Evolutionary conservation across 2,113 vertebrate species (phyloP), one percentile per base, ranked within the genome.

Genomic region (Microtus montanus): DNA sequence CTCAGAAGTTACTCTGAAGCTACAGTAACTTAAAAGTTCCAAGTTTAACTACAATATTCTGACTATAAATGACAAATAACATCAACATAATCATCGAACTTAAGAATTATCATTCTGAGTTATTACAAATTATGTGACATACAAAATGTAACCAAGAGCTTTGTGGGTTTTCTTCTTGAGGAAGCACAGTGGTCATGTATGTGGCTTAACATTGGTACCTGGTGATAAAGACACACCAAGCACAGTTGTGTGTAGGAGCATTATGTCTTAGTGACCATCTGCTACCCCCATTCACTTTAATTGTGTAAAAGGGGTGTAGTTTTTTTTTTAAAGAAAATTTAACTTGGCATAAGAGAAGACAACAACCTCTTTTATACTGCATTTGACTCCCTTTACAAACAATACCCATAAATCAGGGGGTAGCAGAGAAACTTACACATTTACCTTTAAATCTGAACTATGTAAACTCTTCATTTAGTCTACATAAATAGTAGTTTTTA

Each of bases 41-140:
- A 77, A 17, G 87, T 2, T 26, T 77, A 83, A 87, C 63, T 2
- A 35, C 80, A 97, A 95, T 24, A 44, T 70, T 35, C 54, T 5
- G 24, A 80, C 47, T 30, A 41, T 4, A 80, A 54, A 58, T 70
- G 63, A 2, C 8, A 91, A 26, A 96, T 12, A 26, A 13, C 38
- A 93, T 70, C 93, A 95, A 92, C 8, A 41, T 58, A 95, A 96
- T 94, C 83, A 78, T 8, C 7, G 58, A 93, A 87, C 30, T 93
- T 19, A 70, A 73, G 80, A 93, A 22, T 80, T 83, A 88, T 73
- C 95, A 85, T 96, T 94, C 82, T 93, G 30, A 66, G 89, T 93
- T 71, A 63, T 77, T 38, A 88, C 71, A 93, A 82, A 90, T 70
- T 96, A 96, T 75, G 75, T 85, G 91, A 95, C 26, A 92, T 66